These are phyloP conservation scores for Apodemia hepburni DNA, from an alignment of 2,888 invertebrate genomes.

Conservation along the genomic window DNA sequence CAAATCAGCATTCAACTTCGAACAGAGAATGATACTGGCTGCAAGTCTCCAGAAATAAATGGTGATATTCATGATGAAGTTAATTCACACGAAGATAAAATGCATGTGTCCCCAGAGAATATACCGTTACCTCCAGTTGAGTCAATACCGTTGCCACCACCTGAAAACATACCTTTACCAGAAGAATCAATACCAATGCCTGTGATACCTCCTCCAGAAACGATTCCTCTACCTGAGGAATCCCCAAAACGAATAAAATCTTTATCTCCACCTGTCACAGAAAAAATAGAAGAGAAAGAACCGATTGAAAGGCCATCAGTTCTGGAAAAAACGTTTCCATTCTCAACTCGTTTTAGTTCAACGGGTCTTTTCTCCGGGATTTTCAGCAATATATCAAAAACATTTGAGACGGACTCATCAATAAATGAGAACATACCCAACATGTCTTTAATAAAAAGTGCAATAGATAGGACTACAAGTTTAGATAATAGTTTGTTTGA, in stretches of 20 bases:
- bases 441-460: conserved; percentile 73
- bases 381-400: conserved; percentile 62
- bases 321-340: conserved; percentile 50
- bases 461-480: conserved; percentile 74
- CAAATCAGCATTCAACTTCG: conserved; percentile 72
- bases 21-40: conserved; percentile 51
- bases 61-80: conserved; percentile 60
- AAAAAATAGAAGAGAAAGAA: conserved; percentile 34
- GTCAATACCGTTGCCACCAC: conserved; percentile 67
- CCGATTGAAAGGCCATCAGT: conserved; percentile 48
- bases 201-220: conserved; percentile 53
- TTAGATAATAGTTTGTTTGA: conserved; percentile 68
- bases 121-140: conserved; percentile 66
- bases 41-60: conserved; percentile 51
- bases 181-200: conserved; percentile 57
- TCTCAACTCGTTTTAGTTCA: conserved; percentile 61
- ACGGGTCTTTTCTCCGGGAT: conserved; percentile 70
- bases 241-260: conserved; percentile 44
- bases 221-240: conserved; percentile 64
- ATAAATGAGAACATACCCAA: conserved; percentile 66
- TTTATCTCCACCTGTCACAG: conserved; percentile 22
- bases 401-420: conserved; percentile 50
- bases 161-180: conserved; percentile 61
- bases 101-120: conserved; percentile 60
- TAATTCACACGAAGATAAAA: conserved; percentile 49